phyloP scores from a whole-genome alignment of 2,797 vertebrate genomes.

The Eurystomus glaucurus region DNA sequence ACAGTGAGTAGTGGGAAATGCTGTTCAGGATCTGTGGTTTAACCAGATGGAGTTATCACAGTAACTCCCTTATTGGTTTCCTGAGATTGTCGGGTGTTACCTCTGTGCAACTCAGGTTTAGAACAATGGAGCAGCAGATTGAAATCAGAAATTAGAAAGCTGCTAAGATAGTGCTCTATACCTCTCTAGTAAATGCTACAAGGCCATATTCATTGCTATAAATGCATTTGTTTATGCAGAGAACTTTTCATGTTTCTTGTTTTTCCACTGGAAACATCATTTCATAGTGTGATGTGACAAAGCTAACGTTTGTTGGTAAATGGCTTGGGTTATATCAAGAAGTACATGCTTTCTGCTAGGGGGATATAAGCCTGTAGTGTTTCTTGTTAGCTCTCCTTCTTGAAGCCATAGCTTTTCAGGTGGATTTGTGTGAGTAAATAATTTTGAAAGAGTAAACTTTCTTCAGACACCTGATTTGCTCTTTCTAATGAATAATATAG shows the following conservation, averaged over 20 bases:
- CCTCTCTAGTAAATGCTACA: background rate
- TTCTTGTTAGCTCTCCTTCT: background rate
- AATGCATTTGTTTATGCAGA: background rate
- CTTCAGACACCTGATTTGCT: background rate
- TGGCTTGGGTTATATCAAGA: background rate
- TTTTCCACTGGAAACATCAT: constrained; percentile 2
- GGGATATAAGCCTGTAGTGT: background rate
- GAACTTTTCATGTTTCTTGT: background rate
- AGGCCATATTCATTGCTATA: background rate
- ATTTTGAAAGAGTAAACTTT: background rate
- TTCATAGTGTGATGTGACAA: background rate
- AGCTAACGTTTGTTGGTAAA: background rate
- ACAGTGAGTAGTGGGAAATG: constrained; percentile 3
- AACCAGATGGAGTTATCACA: constrained; percentile 53
- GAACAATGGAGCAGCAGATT: constrained; percentile 14
- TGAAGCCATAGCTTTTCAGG: background rate
- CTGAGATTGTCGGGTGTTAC: constrained; percentile 37
- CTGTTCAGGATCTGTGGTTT: constrained; percentile 53
- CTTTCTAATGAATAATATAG: background rate
- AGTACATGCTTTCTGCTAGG: background rate
- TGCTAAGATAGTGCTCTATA: background rate
- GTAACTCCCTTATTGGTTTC: constrained; percentile 34
- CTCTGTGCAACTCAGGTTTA: constrained; percentile 8
- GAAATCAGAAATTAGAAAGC: constrained; percentile 37
- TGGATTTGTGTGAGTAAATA: background rate